Evolutionary conservation across 2,113 vertebrate species (phyloP).

Genomic region (Sitta europaea): DNA sequence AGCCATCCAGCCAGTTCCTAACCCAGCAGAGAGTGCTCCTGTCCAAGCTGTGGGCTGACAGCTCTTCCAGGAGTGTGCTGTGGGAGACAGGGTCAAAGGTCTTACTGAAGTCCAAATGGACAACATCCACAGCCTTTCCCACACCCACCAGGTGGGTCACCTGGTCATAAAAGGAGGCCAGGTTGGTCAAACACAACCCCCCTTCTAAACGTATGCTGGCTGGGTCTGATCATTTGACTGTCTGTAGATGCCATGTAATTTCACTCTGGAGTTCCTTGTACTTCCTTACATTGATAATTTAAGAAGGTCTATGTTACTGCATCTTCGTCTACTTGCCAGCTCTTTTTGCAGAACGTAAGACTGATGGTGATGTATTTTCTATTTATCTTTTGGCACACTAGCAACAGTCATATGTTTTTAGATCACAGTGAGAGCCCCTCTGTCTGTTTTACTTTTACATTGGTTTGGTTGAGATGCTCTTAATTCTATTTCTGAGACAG

Average conservation of each 20-base stretch:
- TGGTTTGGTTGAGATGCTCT: not conserved
- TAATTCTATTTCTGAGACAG: not conserved
- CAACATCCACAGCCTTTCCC: not conserved
- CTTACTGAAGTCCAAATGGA: rapidly evolving
- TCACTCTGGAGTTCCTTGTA: not conserved
- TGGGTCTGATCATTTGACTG: not conserved
- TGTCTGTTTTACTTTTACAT: not conserved
- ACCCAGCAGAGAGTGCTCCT: no score
- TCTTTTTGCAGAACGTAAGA: not conserved
- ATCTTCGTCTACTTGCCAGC: not conserved
- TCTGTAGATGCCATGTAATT: not conserved
- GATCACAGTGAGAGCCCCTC: not conserved
- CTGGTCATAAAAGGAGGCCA: not conserved
- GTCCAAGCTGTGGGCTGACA: not conserved
- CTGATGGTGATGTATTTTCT: not conserved
- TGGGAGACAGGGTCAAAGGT: not conserved
- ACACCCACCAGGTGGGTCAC: rapidly evolving
- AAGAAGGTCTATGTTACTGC: not conserved
- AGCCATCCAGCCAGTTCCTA: no score
- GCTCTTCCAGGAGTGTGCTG: not conserved
- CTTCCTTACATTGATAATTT: not conserved
- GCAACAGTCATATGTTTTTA: not conserved
- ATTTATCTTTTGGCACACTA: not conserved
- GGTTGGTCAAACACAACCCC: not conserved
- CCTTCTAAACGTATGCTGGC: not conserved